A percentile compares a stretch with the other conserved stretches of the same genome.
Evolutionary conservation across 2,888 invertebrate genomes (phyloP).

Genomic region (Hemistola chrysoprasaria): DNA sequence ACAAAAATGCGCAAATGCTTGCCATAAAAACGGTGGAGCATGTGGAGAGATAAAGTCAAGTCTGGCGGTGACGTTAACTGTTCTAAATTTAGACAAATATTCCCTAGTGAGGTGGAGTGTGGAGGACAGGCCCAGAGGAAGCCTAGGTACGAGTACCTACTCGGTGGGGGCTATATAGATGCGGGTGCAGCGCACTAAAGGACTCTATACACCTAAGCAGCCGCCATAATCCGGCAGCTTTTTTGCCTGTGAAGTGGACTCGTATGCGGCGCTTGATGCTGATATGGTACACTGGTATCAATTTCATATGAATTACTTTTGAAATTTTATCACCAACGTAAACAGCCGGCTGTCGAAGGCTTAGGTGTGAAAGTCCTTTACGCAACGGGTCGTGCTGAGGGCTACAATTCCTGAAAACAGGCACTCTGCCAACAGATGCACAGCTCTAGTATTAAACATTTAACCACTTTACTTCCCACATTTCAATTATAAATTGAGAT

Average conservation of each 20-base stretch:
- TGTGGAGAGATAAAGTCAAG: slow-evolving; percentile 30
- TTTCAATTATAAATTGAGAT: slow-evolving; percentile 38
- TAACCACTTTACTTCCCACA: slow-evolving; percentile 39
- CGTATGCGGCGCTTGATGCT: too few species aligned
- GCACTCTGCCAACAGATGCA: slow-evolving; percentile 64
- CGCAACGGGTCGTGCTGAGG: slow-evolving; percentile 33
- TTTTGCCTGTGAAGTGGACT: too few species aligned
- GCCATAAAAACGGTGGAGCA: slow-evolving; percentile 27
- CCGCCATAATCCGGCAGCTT: too few species aligned
- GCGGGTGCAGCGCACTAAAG: slow-evolving; percentile 30
- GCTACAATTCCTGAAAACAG: slow-evolving; percentile 50
- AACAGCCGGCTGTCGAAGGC: too few species aligned
- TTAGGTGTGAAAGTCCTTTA: too few species aligned
- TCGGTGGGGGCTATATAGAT: slow-evolving; percentile 35
- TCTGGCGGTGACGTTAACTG: slow-evolving; percentile 44
- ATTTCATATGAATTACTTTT: too few species aligned
- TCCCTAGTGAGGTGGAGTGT: slow-evolving; percentile 33
- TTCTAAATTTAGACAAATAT: slow-evolving; percentile 55
- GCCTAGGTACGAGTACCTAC: slow-evolving; percentile 25
- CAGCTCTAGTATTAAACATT: slow-evolving; percentile 42
- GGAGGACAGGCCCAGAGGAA: slow-evolving; percentile 41
- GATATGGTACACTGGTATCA: too few species aligned
- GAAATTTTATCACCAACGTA: too few species aligned
- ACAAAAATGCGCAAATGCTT: slow-evolving; percentile 18
- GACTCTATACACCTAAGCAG: too few species aligned